Conservation (phyloP, 2,113 vertebrate genomes). For the Centrocercus urophasianus region DNA sequence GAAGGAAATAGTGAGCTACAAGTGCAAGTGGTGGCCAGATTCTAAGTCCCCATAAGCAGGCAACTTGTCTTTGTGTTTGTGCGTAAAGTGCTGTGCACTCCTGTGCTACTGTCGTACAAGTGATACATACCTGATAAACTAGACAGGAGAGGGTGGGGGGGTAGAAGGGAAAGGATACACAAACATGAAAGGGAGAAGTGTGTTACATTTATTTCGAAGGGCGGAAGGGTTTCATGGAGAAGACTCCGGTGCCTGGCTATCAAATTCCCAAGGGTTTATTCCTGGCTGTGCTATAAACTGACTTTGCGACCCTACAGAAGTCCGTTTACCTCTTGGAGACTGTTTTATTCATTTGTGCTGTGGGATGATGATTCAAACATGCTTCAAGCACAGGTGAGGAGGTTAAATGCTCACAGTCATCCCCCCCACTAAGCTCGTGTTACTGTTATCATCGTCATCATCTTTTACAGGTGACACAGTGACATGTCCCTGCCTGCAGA, state of each 20-base stretch:
- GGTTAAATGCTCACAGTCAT: conserved; percentile 5
- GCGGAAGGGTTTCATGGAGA: background rate
- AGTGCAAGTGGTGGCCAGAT: background rate
- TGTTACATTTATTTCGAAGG: background rate
- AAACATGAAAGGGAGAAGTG: background rate
- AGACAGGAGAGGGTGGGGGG: background rate
- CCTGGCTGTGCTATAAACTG: background rate
- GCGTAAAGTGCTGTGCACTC: background rate
- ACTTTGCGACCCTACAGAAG: background rate
- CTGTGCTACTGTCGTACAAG: rapidly evolving
- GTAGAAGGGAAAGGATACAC: background rate
- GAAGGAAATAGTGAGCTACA: background rate
- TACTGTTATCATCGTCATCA: background rate
- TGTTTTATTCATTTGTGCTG: background rate
- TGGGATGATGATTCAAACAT: background rate
- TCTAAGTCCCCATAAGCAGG: background rate
- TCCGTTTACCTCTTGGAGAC: background rate
- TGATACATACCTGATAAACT: background rate
- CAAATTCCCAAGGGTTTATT: background rate
- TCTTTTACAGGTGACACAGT: conserved; percentile 2
- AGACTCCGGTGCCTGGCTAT: background rate
- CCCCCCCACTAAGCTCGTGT: background rate
- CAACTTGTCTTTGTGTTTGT: background rate
- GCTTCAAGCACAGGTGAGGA: background rate
- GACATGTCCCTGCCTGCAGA: background rate